A percentile compares a stretch with the other conserved stretches of the same genome.
Evolutionary conservation across 2,113 vertebrate species (phyloP).

Genomic region (Ptyas mucosa): DNA sequence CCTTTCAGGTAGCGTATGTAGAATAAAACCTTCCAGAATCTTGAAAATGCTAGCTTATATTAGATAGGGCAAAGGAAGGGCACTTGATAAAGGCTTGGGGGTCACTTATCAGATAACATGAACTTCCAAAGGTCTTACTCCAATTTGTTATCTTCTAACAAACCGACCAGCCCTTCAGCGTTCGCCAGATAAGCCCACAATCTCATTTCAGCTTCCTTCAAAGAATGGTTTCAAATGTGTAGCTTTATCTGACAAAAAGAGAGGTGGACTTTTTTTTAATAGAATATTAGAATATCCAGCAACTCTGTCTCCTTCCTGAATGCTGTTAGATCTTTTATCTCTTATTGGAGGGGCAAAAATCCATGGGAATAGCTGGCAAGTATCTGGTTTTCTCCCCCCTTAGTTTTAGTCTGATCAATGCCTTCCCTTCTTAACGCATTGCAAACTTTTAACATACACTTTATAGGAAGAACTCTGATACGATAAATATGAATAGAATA

Average conservation of each 20-base stretch:
- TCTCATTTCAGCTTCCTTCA: constrained; percentile 36
- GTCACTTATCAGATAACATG: constrained; percentile 18
- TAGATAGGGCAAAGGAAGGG: constrained; percentile 20
- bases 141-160: constrained; percentile 31
- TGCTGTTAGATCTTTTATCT: neutral
- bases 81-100: neutral
- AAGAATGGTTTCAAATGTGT: constrained; percentile 22
- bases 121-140: constrained; percentile 17
- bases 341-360: neutral
- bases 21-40: constrained; percentile 4
- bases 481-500: neutral
- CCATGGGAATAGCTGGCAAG: neutral
- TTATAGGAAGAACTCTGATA: neutral
- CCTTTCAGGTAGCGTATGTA: neutral
- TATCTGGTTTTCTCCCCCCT: neutral
- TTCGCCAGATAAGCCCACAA: constrained; percentile 36
- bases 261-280: constrained; percentile 22
- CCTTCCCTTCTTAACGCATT: neutral
- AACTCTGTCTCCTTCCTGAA: neutral
- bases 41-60: constrained; percentile 29
- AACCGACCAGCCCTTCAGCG: constrained; percentile 36
- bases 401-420: constrained; percentile 19
- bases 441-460: neutral
- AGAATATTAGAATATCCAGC: constrained; percentile 7
- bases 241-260: neutral